A percentile compares a stretch with the other conserved stretches of the same genome.
Evolutionary conservation across 2,888 invertebrate species (phyloP).

Genomic region (Drosophila barbarae): DNA sequence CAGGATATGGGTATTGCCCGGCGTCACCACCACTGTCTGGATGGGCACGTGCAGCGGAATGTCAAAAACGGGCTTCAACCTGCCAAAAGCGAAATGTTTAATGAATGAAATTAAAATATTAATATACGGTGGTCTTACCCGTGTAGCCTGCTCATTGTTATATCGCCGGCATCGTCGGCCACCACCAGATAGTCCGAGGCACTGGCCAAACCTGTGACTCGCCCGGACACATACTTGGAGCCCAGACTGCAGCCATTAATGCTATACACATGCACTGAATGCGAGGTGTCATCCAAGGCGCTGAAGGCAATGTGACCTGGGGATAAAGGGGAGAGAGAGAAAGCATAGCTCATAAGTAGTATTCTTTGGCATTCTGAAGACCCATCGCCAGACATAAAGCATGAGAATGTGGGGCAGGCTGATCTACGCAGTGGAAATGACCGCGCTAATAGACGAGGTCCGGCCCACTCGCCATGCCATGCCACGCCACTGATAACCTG

Average conservation of each 20-base stretch:
- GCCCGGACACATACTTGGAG: constrained; percentile 81
- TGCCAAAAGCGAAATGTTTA: constrained; percentile 43
- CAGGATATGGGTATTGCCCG: constrained; percentile 82
- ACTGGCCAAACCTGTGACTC: constrained; percentile 80
- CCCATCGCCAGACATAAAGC: constrained; percentile 12
- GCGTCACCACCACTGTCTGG: constrained; percentile 81
- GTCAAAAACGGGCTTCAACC: constrained; percentile 81
- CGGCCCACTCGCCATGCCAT: constrained; percentile 55
- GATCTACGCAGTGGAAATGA: constrained; percentile 59
- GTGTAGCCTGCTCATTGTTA: constrained; percentile 81
- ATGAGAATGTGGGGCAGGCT: constrained; percentile 58
- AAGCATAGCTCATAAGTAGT: not conserved
- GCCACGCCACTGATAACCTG: constrained; percentile 54
- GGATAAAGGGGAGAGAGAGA: constrained; percentile 2
- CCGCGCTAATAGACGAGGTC: constrained; percentile 32
- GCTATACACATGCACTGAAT: constrained; percentile 81
- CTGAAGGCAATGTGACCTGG: constrained; percentile 82
- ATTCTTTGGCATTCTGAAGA: not conserved
- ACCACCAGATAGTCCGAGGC: constrained; percentile 80
- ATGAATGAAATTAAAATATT: not conserved
- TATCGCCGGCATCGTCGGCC: constrained; percentile 81
- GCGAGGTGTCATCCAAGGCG: constrained; percentile 80
- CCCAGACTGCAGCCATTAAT: constrained; percentile 81
- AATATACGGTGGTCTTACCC: constrained; percentile 73
- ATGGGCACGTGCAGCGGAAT: constrained; percentile 81